Conservation (phyloP, 1,140 invertebrate genomes). For the Cydia splendana region DNA sequence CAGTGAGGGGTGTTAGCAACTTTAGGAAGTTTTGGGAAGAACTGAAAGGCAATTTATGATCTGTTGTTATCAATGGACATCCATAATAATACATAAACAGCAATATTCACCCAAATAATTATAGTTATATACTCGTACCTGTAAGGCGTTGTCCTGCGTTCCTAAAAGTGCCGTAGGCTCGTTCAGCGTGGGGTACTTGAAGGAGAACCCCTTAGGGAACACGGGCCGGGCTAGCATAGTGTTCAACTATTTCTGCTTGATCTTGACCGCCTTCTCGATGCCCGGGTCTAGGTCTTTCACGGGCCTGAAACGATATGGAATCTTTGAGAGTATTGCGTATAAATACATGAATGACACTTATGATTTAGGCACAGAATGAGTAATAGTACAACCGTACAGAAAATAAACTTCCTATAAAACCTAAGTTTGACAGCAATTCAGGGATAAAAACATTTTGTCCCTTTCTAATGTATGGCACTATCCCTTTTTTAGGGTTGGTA, state of each 20-base stretch:
- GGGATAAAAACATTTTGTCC: no score
- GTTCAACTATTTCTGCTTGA: constrained; percentile 81
- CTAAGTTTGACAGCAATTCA: no score
- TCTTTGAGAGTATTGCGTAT: not conserved
- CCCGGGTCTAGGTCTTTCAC: constrained; percentile 50
- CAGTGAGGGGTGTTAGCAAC: not conserved
- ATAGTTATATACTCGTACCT: constrained; percentile 71
- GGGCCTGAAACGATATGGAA: constrained; percentile 50
- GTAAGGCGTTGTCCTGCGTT: constrained; percentile 72
- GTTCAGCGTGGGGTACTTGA: constrained; percentile 83
- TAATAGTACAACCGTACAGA: no score
- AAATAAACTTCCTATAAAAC: no score
- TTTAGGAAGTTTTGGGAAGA: not conserved
- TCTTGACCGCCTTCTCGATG: constrained; percentile 67
- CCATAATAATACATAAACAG: no score
- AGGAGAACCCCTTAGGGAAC: constrained; percentile 85
- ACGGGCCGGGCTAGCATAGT: constrained; percentile 82
- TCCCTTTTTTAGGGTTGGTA: no score
- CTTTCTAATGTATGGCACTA: no score
- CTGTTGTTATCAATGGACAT: not conserved
- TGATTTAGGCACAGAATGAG: no score
- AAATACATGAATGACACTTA: not conserved
- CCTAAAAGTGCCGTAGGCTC: constrained; percentile 47
- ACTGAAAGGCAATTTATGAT: not conserved
- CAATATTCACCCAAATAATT: no score